Conservation (phyloP, 2,113 vertebrate genomes). For the Pollachius pollachius region DNA sequence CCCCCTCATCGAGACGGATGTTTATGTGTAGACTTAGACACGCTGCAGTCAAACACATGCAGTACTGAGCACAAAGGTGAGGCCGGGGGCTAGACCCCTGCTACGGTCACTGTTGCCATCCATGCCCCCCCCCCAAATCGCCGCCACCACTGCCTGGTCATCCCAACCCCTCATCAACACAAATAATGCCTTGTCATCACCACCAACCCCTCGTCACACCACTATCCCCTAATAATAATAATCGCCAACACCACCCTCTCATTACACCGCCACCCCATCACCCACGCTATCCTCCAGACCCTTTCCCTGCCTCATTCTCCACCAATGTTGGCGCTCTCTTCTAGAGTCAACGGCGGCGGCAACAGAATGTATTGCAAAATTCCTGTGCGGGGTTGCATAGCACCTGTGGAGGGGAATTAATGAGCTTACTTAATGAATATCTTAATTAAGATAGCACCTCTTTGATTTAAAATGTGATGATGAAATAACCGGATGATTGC, state of each 20-base stretch:
- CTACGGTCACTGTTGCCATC: no score
- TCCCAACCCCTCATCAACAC: no score
- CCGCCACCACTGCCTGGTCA: no score
- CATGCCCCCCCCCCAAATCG: no score
- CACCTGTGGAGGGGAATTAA: constrained; percentile 67
- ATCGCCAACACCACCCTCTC: not conserved
- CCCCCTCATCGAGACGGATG: no score
- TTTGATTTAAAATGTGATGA: constrained; percentile 46
- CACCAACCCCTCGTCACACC: no score
- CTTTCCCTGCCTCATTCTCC: constrained; percentile 10
- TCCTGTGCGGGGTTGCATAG: constrained; percentile 32
- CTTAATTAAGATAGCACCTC: constrained; percentile 65
- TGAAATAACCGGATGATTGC: constrained; percentile 51
- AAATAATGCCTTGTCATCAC: no score
- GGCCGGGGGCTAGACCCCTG: no score
- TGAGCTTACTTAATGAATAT: constrained; percentile 62
- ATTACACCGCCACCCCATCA: not conserved
- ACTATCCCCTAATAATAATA: not conserved
- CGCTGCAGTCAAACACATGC: no score
- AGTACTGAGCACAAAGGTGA: no score
- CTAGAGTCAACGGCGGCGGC: constrained; percentile 55
- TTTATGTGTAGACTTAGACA: no score
- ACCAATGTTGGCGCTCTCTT: constrained; percentile 12
- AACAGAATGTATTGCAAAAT: constrained; percentile 48
- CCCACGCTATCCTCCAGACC: constrained; percentile 15